Evolutionary conservation across 2,797 vertebrate genomes (phyloP).

Genomic region (Pristis pectinata): DNA sequence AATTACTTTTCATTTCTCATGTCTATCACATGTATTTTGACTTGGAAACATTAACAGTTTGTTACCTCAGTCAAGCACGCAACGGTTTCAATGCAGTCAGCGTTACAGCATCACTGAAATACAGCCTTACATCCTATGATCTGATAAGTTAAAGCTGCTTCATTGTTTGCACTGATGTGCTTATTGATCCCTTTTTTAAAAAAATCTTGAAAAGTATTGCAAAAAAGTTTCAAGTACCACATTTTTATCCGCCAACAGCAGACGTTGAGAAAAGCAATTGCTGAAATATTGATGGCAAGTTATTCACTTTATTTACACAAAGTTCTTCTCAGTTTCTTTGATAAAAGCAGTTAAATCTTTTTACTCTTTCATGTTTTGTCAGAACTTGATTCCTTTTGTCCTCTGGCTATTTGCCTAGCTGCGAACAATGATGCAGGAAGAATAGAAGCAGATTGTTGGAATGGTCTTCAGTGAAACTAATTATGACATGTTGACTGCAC

Average conservation of each 20-base stretch:
- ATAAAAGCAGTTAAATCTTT: conserved; percentile 99
- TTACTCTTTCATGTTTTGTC: conserved; percentile 99
- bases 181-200: conserved; percentile 9
- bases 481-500: conserved; percentile 99
- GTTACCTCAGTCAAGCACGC: background rate
- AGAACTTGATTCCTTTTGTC: conserved; percentile 99
- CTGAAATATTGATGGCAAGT: conserved; percentile 75
- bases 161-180: conserved; percentile 1
- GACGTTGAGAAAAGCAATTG: conserved; percentile 77
- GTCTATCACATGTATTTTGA: background rate
- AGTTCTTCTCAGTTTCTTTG: conserved; percentile 96
- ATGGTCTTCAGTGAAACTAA: conserved; percentile 99
- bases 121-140: background rate
- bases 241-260: conserved; percentile 68
- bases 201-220: background rate
- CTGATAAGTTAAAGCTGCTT: conserved; percentile 1
- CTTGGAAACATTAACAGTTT: background rate
- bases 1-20: background rate
- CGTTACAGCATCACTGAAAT: background rate
- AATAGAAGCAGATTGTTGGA: conserved; percentile 99
- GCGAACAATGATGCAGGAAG: conserved; percentile 93
- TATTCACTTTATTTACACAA: conserved; percentile 99
- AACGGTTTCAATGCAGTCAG: background rate
- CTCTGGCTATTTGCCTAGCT: conserved; percentile 98
- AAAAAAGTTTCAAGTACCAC: conserved; percentile 17